A percentile compares a stretch with the other conserved stretches of the same genome.
These are phyloP conservation scores for Odontocolon sp. DNA, from an alignment of 2,888 invertebrate genomes.

Conservation along the genomic window DNA sequence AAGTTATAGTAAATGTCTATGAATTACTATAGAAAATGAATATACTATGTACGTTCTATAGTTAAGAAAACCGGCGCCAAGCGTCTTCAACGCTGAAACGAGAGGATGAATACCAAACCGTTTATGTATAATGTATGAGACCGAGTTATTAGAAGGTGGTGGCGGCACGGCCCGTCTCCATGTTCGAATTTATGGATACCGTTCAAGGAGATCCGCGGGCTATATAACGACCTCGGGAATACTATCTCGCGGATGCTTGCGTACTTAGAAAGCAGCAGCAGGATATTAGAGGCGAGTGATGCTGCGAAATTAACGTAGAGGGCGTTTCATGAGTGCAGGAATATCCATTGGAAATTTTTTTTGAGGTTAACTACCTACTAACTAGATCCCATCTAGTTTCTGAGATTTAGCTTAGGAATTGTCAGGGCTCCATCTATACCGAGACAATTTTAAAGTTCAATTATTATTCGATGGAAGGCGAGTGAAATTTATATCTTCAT, in stretches of 20 bases:
- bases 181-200: constrained; percentile 64
- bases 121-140: constrained; percentile 65
- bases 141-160: constrained; percentile 61
- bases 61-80: constrained; percentile 46
- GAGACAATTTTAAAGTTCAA: too few relatives aligned
- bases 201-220: constrained; percentile 57
- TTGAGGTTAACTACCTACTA: too few relatives aligned
- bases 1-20: constrained; percentile 9
- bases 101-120: constrained; percentile 62
- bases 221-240: constrained; percentile 51
- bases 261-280: constrained; percentile 30
- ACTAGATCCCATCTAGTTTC: too few relatives aligned
- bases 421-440: too few relatives aligned
- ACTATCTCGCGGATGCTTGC: constrained; percentile 31
- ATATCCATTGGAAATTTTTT: too few relatives aligned
- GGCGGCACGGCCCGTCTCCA: constrained; percentile 42
- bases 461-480: too few relatives aligned
- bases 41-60: constrained; percentile 4
- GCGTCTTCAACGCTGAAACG: constrained; percentile 45
- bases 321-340: not conserved
- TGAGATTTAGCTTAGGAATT: too few relatives aligned
- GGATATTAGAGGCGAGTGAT: constrained; percentile 43
- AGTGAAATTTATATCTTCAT: too few relatives aligned
- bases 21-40: not conserved
- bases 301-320: constrained; percentile 10